Base-by-base conservation (phyloP, 2,797 vertebrate genomes). In the Bradypus variegatus region DNA sequence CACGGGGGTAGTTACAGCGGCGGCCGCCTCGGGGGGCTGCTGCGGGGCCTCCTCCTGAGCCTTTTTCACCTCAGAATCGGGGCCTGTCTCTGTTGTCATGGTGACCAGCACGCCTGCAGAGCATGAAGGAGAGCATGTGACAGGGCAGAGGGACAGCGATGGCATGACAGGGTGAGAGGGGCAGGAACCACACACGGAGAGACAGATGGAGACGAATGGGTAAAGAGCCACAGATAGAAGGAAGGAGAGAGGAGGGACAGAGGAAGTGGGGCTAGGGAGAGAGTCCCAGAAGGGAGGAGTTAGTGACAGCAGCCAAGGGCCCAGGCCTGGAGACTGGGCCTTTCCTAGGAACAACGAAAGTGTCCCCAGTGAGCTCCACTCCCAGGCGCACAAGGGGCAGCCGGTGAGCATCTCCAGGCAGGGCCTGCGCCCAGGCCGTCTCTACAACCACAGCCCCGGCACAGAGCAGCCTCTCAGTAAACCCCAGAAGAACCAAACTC, bases 81-180 rank as follows among this genome's bases (percentile, higher is more conserved):
- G 97, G 94, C 97, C 97, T 6, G 97, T 98, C 96, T 98, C 98
- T 89, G 98, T 98, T 75, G 97, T 98, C 98, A 98, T 98, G 97
- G 96, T 97, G 96, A 96, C 97, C 94, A 97, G 95, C 97, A 97
- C 97, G 96, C 97, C 97, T 96, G 96, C 97, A 97, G 96, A 96
- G 95, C 93, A 94, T 96, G 91, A 90, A 92, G 67, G 70, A 91
- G 50, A 94, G 70, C 89, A 89, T 29, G 69, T 81, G 90, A 93
- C 2, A 6, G 50, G 36, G 36, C 58, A 89, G 55, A 45, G 64
- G 80, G 93, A 76, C 33, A 85, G 86, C 1, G 31, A 92, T 76
- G 76, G 41, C 16, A 29, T 64, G 89, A 83, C 83, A 82, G 90
- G 86, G 60, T 0, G 2, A 95, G 84, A 31, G 88, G 86, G 90